Evolutionary conservation across 1,140 invertebrate genomes (phyloP), one percentile per base, ranked within the genome.

Genomic region (Coboldia fuscipes): DNA sequence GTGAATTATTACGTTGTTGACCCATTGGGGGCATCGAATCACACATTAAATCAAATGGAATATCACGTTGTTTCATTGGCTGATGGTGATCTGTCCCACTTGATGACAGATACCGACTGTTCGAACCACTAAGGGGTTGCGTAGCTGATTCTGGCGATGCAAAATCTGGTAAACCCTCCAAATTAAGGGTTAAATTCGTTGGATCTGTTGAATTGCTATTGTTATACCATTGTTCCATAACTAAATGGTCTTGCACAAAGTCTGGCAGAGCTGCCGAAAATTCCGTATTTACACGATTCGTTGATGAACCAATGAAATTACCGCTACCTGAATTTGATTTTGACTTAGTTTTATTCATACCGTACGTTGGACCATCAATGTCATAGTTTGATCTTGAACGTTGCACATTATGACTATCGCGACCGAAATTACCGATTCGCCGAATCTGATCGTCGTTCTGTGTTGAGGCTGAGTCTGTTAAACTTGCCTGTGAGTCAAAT

Each of bases 171-270:
- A 60, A 42, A 41, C 52, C 53, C 16, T 58, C 47, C 17, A 44
- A 48, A 34, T 46, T 47, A 26, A 36, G 33, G 22, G 39, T 42
- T 20, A 34, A 36, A 38, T 24, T 38, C 0, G 45, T 48, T 14
- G 50, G 55, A 22, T 55, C 53, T 13, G 50, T 50, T 19, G 50
- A 53, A 27, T 43, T 42, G 4, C 13, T 19, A 35, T 49, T 47
- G 9, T 35, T 48, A 41, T 60, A 62, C 47, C 58, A 61, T 17
- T 63, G 56, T 40, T 67, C 65, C 10, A 65, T 47, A n/a, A n/a
- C n/a, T 49, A 66, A 51, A 51, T 68, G 65, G 48, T 68, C 66
- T 45, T 68, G 66, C 22, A 68, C 66, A 48, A 68, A 68, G 45
- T 68, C 66, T 0, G 66, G 66, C 34, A 68, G 39, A 9, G 53